Percentiles rank a stretch among this genome's conserved stretches.
phyloP scores from a whole-genome alignment of 2,888 invertebrate species.

The Sialis fuliginosa region DNA sequence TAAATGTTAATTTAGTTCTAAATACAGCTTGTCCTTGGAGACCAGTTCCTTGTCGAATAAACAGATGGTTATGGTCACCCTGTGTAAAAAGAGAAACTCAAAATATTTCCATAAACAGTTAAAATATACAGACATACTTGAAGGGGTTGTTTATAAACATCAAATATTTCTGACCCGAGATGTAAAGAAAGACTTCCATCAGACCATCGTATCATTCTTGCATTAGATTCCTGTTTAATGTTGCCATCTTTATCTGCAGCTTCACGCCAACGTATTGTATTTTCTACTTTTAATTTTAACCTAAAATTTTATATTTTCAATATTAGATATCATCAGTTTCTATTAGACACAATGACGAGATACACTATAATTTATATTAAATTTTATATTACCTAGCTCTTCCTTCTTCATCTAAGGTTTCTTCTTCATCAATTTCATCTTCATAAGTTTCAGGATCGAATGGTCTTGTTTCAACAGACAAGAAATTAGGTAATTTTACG shows the following conservation, averaged over 20 bases:
- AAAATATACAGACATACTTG: conserved; percentile 32
- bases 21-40: conserved; percentile 96
- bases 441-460: conserved; percentile 92
- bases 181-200: conserved; percentile 96
- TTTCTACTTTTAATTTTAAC: conserved; percentile 86
- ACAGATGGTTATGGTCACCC: conserved; percentile 95
- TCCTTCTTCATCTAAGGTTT: conserved; percentile 94
- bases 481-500: conserved; percentile 93
- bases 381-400: conserved; percentile 45
- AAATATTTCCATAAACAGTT: background rate
- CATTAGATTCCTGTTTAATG: conserved; percentile 78
- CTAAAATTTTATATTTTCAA: conserved; percentile 27
- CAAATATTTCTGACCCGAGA: conserved; percentile 94
- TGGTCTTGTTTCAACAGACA: conserved; percentile 93
- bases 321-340: no score
- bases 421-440: conserved; percentile 97
- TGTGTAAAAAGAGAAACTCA: conserved; percentile 20
- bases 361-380: background rate
- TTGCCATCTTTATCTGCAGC: conserved; percentile 66
- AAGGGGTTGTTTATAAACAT: conserved; percentile 85
- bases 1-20: conserved; percentile 88
- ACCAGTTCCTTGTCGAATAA: conserved; percentile 95
- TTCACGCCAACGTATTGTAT: conserved; percentile 91
- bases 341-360: no score
- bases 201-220: conserved; percentile 91